phyloP scores from a whole-genome alignment of 1,140 invertebrate species.

The Laupala kohalensis region DNA sequence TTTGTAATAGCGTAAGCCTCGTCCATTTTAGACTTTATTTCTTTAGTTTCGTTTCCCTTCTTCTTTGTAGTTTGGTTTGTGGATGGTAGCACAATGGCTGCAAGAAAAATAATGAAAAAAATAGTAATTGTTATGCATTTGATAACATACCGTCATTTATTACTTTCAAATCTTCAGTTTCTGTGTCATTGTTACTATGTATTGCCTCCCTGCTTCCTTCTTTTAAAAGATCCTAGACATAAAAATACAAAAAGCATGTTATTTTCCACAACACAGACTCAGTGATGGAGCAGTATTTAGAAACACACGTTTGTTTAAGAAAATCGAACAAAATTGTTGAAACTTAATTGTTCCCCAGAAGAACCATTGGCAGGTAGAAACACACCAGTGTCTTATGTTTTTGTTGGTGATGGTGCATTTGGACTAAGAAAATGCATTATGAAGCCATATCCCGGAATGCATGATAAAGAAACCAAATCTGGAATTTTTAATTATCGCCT shows the following conservation, averaged over 20 bases:
- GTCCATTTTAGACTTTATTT: background rate
- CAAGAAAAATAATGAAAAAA: background rate
- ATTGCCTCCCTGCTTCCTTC: background rate
- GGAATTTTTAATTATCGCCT: conserved; percentile 22
- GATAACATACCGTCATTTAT: background rate
- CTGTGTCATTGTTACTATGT: background rate
- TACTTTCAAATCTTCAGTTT: background rate
- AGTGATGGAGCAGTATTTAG: conserved; percentile 3
- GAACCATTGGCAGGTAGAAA: conserved; percentile 15
- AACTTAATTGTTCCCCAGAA: conserved; percentile 21
- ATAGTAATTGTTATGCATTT: background rate
- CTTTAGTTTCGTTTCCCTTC: background rate
- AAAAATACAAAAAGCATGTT: background rate
- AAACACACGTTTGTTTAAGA: background rate
- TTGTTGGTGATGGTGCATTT: conserved; percentile 28
- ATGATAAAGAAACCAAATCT: conserved; percentile 16
- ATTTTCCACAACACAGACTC: background rate
- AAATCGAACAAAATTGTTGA: background rate
- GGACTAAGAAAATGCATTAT: conserved; percentile 20
- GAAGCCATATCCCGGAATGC: conserved; percentile 20
- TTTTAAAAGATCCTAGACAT: background rate
- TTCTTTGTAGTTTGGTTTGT: background rate
- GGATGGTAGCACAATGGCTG: background rate
- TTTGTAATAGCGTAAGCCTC: background rate
- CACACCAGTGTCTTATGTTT: conserved; percentile 17